Conservation (phyloP, 2,888 invertebrate species). For the Harpalus rufipes region DNA sequence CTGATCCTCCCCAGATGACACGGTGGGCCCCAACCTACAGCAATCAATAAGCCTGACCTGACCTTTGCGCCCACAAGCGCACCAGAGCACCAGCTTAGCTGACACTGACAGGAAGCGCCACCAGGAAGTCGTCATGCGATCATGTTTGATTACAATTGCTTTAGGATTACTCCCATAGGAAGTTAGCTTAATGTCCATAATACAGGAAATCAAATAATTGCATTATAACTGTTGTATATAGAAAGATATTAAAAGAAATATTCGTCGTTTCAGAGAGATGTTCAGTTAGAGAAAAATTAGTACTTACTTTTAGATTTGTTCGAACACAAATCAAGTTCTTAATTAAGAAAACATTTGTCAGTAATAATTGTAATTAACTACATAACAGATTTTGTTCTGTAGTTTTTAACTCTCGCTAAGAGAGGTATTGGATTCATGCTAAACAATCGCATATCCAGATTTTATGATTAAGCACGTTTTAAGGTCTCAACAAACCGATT, state of each 20-base stretch:
- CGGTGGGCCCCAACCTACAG: conserved; percentile 18
- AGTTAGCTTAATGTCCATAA: not conserved
- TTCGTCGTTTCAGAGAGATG: not conserved
- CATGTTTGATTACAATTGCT: conserved; percentile 11
- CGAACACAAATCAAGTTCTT: too few relatives aligned
- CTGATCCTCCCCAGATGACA: not conserved
- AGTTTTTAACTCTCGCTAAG: too few relatives aligned
- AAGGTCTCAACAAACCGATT: too few relatives aligned
- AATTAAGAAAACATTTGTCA: too few relatives aligned
- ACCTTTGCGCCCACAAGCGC: conserved; percentile 30
- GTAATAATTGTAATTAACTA: too few relatives aligned
- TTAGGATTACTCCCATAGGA: not conserved
- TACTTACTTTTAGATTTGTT: too few relatives aligned
- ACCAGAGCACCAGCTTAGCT: not conserved
- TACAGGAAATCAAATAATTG: not conserved
- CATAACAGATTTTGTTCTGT: too few relatives aligned
- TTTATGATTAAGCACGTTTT: too few relatives aligned
- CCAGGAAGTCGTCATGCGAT: conserved; percentile 24
- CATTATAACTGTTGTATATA: not conserved
- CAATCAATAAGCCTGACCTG: conserved; percentile 39
- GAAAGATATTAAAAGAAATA: not conserved
- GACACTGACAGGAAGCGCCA: conserved; percentile 36
- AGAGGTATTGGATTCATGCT: too few relatives aligned
- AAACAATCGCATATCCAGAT: too few relatives aligned
- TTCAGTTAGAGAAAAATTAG: too few relatives aligned